Conservation (phyloP, 2,113 vertebrate genomes). For the Prunella himalayana region DNA sequence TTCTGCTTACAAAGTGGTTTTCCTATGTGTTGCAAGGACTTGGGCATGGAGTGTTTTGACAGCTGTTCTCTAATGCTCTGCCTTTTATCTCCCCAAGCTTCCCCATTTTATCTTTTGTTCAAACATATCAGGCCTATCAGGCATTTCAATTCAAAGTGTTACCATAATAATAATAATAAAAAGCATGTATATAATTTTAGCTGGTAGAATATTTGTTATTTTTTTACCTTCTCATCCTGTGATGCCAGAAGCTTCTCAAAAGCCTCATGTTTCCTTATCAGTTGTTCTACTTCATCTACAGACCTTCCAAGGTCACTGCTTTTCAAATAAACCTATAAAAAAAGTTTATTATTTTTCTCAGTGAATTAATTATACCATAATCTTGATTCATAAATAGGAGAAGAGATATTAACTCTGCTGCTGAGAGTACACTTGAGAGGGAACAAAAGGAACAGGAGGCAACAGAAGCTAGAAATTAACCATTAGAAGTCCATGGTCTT, state of each 20-base stretch:
- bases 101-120: neutral
- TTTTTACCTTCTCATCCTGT: slow-evolving; percentile 87
- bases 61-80: neutral
- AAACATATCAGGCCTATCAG: neutral
- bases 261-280: slow-evolving; percentile 82
- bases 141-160: neutral
- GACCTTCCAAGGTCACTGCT: slow-evolving; percentile 77
- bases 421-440: neutral
- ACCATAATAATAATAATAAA: neutral
- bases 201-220: neutral
- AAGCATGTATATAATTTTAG: neutral
- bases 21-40: neutral
- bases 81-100: neutral
- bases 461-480: neutral
- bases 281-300: slow-evolving; percentile 79
- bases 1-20: neutral
- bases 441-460: neutral
- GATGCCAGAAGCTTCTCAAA: slow-evolving; percentile 86
- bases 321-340: slow-evolving; percentile 78
- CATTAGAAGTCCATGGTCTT: neutral
- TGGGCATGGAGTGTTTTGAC: neutral
- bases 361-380: neutral
- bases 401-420: neutral
- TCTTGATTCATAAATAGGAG: neutral
- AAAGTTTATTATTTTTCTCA: neutral